phyloP scores from a whole-genome alignment of 2,797 vertebrate genomes.

The Fistularia commersonii region DNA sequence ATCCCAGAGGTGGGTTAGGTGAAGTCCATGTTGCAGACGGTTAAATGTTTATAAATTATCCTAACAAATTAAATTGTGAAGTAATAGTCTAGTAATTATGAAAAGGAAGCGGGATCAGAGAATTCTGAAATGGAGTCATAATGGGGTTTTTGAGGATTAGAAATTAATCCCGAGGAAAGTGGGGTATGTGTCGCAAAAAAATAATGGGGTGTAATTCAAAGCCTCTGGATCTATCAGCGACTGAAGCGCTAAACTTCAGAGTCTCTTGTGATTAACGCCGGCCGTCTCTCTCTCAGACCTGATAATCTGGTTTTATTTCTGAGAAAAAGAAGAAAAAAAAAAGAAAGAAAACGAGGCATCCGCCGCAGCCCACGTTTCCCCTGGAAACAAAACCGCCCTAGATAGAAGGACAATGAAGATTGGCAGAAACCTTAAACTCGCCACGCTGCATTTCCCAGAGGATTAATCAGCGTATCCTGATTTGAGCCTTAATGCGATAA shows the following conservation, averaged over 20 bases:
- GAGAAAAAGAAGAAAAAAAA: constrained; percentile 34
- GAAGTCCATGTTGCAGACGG: constrained; percentile 2
- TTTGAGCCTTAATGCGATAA: no score
- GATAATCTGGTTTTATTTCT: constrained; percentile 35
- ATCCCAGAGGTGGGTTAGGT: not conserved
- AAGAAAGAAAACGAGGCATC: constrained; percentile 7
- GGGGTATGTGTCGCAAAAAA: constrained; percentile 14
- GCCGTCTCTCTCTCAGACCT: constrained; percentile 12
- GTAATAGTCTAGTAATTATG: not conserved
- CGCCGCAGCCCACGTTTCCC: constrained; percentile 17
- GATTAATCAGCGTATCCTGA: no score
- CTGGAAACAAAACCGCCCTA: constrained; percentile 18
- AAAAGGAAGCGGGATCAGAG: constrained; percentile 11
- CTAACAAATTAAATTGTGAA: constrained; percentile 3
- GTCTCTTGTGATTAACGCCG: constrained; percentile 11
- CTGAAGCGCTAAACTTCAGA: constrained; percentile 13
- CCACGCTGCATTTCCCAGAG: no score
- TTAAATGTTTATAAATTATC: not conserved
- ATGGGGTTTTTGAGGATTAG: constrained; percentile 27
- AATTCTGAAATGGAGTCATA: constrained; percentile 15
- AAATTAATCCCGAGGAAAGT: constrained; percentile 27
- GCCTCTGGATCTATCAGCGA: constrained; percentile 24
- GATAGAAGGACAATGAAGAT: no score
- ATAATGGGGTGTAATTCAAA: constrained; percentile 32
- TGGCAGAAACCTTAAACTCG: no score